A percentile compares a stretch with the other conserved stretches of the same genome.
These are phyloP conservation scores for Candoia aspera DNA, from an alignment of 2,113 vertebrate genomes.

Conservation along the genomic window DNA sequence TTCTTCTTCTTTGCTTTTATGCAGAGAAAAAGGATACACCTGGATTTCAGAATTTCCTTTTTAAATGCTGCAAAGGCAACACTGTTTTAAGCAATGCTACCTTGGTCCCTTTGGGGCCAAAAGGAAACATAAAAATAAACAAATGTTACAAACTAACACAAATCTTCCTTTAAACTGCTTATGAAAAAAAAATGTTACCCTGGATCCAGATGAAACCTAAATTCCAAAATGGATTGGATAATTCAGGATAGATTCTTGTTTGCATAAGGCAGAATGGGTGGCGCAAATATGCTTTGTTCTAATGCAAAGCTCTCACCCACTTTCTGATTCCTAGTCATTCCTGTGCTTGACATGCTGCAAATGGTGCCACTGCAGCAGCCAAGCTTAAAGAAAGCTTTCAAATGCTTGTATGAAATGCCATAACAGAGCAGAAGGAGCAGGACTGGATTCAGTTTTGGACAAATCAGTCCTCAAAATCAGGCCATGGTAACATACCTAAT, in stretches of 20 bases:
- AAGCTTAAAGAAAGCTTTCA: neutral
- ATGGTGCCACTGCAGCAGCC: neutral
- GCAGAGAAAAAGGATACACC: neutral
- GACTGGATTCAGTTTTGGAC: neutral
- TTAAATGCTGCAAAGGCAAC: neutral
- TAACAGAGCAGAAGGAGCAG: neutral
- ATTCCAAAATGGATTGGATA: neutral
- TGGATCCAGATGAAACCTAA: neutral
- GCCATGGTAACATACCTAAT: neutral
- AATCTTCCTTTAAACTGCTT: neutral
- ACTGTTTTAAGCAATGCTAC: neutral
- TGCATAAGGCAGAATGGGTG: neutral
- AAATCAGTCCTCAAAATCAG: neutral
- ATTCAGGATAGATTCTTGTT: neutral
- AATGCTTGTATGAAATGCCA: neutral
- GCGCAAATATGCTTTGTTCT: neutral
- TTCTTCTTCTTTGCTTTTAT: neutral
- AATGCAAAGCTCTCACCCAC: neutral
- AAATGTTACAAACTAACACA: neutral
- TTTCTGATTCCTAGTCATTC: neutral
- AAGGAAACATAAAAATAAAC: neutral
- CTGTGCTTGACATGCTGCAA: neutral
- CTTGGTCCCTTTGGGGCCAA: neutral
- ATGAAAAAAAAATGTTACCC: neutral
- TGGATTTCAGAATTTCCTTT: neutral